Evolutionary conservation across 2,797 vertebrate genomes (phyloP).

Genomic region (Miichthys miiuy): DNA sequence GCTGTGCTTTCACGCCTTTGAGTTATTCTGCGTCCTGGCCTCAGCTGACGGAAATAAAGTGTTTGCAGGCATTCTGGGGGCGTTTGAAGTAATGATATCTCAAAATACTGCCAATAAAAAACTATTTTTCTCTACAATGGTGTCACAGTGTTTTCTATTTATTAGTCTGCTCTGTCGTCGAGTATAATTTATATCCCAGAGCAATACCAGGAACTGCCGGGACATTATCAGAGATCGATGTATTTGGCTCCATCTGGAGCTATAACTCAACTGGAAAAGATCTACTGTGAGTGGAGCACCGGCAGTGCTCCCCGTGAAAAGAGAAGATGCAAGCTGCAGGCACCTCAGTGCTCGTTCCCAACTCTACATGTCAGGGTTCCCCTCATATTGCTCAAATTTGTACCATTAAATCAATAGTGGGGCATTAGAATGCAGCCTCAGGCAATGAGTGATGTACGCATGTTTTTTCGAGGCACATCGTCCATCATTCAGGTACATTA

Average conservation of each 20-base stretch:
- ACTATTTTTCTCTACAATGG: constrained; percentile 49
- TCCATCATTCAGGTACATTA: constrained; percentile 23
- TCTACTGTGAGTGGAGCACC: constrained; percentile 8
- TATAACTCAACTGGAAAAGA: constrained; percentile 60
- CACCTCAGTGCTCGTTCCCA: background rate
- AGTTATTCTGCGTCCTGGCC: constrained; percentile 51
- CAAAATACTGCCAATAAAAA: constrained; percentile 65
- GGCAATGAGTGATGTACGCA: background rate
- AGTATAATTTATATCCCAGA: constrained; percentile 54
- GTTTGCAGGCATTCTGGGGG: constrained; percentile 53
- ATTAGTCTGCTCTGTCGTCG: constrained; percentile 55
- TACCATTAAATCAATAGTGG: constrained; percentile 29
- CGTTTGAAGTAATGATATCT: constrained; percentile 64
- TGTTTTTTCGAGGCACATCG: background rate
- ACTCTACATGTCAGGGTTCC: constrained; percentile 11
- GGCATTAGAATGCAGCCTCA: constrained; percentile 14
- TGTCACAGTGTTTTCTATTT: constrained; percentile 64
- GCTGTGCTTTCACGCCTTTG: constrained; percentile 47
- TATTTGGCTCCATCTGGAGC: constrained; percentile 53
- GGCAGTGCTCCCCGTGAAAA: constrained; percentile 24
- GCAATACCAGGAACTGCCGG: constrained; percentile 39
- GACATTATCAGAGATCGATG: constrained; percentile 68
- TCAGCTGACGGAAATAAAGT: constrained; percentile 53
- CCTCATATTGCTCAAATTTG: constrained; percentile 9
- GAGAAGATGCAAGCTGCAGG: constrained; percentile 10